Evolutionary conservation across 2,113 vertebrate genomes (phyloP).

Genomic region (Callaeas wilsoni): DNA sequence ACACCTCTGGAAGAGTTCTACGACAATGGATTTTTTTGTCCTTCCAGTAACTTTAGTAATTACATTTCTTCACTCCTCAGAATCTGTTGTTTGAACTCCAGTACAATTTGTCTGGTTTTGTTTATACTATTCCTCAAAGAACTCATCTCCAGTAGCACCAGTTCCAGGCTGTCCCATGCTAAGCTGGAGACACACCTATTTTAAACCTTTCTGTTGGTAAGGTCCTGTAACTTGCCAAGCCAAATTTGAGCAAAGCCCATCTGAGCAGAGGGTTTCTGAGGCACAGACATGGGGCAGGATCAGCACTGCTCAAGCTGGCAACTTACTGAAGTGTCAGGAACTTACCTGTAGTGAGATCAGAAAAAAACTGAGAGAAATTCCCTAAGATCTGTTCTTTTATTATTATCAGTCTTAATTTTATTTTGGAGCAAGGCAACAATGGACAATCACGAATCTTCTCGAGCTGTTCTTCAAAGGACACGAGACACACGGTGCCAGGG

Average conservation of each 20-base stretch:
- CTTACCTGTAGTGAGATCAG: neutral
- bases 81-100: neutral
- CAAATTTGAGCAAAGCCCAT: neutral
- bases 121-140: neutral
- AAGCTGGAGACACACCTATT: neutral
- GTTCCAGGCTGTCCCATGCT: neutral
- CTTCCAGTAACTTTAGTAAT: neutral
- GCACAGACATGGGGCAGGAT: neutral
- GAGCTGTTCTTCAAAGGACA: neutral
- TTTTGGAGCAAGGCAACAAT: neutral
- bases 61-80: neutral
- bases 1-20: neutral
- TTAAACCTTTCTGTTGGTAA: neutral
- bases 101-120: neutral
- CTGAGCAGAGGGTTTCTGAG: neutral
- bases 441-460: neutral
- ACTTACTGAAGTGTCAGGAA: neutral
- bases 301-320: neutral
- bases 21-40: neutral
- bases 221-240: neutral
- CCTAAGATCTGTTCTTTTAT: neutral
- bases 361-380: neutral
- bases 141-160: neutral
- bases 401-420: neutral
- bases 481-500: fast-evolving